These are phyloP conservation scores for Butorides virescens DNA, from an alignment of 2,113 vertebrate genomes.

Conservation along the genomic window DNA sequence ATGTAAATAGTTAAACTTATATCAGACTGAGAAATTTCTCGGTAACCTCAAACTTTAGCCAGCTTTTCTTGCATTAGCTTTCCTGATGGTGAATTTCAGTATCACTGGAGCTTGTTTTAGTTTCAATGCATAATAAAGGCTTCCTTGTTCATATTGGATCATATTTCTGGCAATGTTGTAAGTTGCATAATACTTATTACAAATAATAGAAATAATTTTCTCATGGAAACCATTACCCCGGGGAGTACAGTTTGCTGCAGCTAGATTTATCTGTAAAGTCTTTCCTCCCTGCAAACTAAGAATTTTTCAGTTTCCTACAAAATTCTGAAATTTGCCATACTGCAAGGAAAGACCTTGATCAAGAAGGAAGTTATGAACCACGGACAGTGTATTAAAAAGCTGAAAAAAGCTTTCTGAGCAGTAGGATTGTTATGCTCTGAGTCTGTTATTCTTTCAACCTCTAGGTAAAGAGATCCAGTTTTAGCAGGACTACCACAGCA, in stretches of 20 bases:
- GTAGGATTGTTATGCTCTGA: background rate
- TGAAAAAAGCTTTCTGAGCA: background rate
- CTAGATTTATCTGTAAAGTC: background rate
- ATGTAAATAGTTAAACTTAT: background rate
- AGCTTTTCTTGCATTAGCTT: constrained; percentile 6
- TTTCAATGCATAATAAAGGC: constrained; percentile 28
- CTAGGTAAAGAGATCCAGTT: background rate
- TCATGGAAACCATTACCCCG: background rate
- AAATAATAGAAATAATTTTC: constrained; percentile 34
- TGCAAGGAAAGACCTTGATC: background rate
- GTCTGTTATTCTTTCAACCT: background rate
- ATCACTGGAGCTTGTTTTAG: constrained; percentile 23
- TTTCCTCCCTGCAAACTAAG: background rate
- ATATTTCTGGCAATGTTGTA: constrained; percentile 26
- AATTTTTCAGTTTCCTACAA: background rate
- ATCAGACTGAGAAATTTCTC: background rate
- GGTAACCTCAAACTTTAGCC: background rate
- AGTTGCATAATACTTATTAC: background rate
- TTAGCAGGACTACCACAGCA: background rate
- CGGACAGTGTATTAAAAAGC: background rate
- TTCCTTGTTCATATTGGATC: constrained; percentile 5
- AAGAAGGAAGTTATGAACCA: background rate
- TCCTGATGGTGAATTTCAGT: constrained; percentile 51
- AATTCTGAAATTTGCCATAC: background rate
- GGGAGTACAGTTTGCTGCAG: background rate